These are phyloP conservation scores for Siniperca scherzeri DNA, from an alignment of 2,797 vertebrate species.

Conservation along the genomic window DNA sequence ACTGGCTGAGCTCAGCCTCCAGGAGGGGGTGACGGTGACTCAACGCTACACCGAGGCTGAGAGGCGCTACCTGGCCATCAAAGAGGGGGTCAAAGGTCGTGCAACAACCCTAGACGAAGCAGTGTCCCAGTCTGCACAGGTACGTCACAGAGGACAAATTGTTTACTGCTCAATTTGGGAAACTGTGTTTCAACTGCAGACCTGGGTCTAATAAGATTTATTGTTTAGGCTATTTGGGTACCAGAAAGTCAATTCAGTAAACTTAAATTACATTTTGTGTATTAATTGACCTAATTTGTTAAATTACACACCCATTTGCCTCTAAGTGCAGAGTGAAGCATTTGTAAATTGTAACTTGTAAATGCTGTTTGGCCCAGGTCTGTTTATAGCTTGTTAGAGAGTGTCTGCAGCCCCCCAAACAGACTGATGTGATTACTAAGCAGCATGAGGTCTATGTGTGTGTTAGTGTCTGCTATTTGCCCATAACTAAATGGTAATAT, in stretches of 20 bases:
- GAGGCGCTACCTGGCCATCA: conserved; percentile 91
- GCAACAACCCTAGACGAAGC: conserved; percentile 93
- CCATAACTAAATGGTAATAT: conserved; percentile 13
- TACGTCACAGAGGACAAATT: conserved; percentile 62
- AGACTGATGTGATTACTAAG: conserved; percentile 30
- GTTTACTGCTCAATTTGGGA: not conserved
- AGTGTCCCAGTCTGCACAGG: conserved; percentile 95
- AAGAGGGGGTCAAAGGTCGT: conserved; percentile 94
- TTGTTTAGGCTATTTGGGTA: not conserved
- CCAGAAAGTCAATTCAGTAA: not conserved
- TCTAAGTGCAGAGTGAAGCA: conserved; percentile 10
- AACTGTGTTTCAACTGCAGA: conserved; percentile 15
- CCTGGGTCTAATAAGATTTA: not conserved
- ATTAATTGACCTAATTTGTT: not conserved
- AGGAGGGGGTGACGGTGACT: conserved; percentile 91
- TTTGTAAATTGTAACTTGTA: not conserved
- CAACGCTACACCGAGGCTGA: conserved; percentile 90
- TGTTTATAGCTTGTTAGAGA: conserved; percentile 22
- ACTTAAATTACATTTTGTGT: conserved; percentile 8
- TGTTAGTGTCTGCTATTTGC: conserved; percentile 6
- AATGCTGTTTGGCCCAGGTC: conserved; percentile 38
- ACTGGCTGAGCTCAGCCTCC: conserved; percentile 92
- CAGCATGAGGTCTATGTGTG: conserved; percentile 48
- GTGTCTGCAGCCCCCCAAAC: conserved; percentile 31
- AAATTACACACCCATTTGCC: not conserved